phyloP scores from a whole-genome alignment of 2,797 vertebrate species.

The Gila robusta region DNA sequence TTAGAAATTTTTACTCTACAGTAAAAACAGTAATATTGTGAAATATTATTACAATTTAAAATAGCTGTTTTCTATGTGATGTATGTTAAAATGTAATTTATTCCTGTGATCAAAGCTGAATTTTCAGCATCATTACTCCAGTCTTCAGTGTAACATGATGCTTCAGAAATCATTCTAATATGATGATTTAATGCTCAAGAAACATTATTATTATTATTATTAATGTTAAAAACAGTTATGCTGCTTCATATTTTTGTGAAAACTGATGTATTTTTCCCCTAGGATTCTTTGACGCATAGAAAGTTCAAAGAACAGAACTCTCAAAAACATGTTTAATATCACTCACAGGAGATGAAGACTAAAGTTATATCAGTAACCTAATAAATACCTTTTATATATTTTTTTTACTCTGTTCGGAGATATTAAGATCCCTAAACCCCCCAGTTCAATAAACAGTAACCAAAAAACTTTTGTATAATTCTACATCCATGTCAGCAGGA shows the following conservation, averaged over 20 bases:
- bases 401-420: too few relatives aligned
- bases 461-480: background rate
- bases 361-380: too few relatives aligned
- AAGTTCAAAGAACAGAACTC: too few relatives aligned
- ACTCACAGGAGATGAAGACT: too few relatives aligned
- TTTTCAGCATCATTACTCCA: background rate
- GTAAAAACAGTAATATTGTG: background rate
- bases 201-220: background rate
- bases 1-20: too few relatives aligned
- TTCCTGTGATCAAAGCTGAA: background rate
- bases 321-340: too few relatives aligned
- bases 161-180: background rate
- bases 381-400: too few relatives aligned
- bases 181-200: background rate
- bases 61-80: background rate
- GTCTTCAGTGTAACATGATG: background rate
- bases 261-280: background rate
- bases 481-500: background rate
- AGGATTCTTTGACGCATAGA: background rate
- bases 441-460: background rate
- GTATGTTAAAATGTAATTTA: background rate
- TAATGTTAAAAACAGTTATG: background rate
- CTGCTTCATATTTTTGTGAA: background rate
- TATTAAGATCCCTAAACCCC: too few relatives aligned
- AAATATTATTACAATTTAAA: background rate